Evolutionary conservation across 1,140 invertebrate species (phyloP), one percentile per base, ranked within the genome.

Genomic region (Aphelinus atriplicis): DNA sequence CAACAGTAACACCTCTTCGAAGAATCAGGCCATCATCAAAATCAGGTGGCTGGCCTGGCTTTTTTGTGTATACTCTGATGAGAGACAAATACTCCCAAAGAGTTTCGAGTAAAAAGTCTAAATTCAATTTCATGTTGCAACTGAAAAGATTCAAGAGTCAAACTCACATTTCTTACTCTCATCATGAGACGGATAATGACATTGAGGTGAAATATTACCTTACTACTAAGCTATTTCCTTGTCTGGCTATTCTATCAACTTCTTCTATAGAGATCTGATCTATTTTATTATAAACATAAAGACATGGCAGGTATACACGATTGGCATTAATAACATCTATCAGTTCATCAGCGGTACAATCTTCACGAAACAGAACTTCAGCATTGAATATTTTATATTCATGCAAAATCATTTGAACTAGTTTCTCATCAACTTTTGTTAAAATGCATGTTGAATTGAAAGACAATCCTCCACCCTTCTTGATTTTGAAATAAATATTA

Each of bases 321-420:
- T 98, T 99, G 3, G 95, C 97, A 57, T 96, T 94, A 77, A 99
- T 98, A n/a, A 99, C 97, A 89, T 99, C 98, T 77, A 99, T 99
- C 81, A 99, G 92, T 84, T 99, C 97, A 88, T 99, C 98, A 3
- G 97, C 92, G 1, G 92, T 94, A 83, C 94, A 96, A 87, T 99
- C 98, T 86, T 99, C 98, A 43, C 98, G 90, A 86, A 99, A 99
- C 57, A 99, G 88, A 68, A 96, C 95, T 90, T 99, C 98, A 45
- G 97, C 97, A 90, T 99, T 99, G 86, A 99, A 99, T 84, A 99
- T 98, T 90, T 99, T 99, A 87, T 99, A 99, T 86, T 99, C 98
- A 83, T 99, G 97, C 6, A 99, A 89, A 81, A 99, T 98, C 92
- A 97, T 94, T 89, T 99, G 97, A 61, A 99, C 96, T 90, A 99